Evolutionary conservation across 2,113 vertebrate species (phyloP).

Genomic region (Cricetomys ansorgei): DNA sequence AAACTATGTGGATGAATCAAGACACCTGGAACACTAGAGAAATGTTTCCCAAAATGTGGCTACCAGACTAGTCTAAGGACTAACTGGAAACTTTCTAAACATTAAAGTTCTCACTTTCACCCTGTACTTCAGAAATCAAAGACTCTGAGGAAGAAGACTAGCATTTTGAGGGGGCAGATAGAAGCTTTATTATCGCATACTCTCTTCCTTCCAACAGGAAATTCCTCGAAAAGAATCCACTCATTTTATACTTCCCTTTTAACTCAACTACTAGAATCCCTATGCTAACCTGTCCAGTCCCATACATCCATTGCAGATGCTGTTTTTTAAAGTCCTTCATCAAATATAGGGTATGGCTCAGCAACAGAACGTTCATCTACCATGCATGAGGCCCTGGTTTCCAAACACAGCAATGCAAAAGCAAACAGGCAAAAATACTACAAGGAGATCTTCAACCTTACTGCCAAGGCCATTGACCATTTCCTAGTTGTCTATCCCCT

Average conservation of each 20-base stretch:
- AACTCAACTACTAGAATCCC: background rate
- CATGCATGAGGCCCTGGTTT: background rate
- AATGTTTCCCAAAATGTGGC: background rate
- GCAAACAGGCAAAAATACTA: background rate
- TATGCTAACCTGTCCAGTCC: background rate
- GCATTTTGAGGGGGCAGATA: background rate
- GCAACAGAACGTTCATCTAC: background rate
- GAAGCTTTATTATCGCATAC: background rate
- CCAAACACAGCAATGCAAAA: background rate
- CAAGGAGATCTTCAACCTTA: background rate
- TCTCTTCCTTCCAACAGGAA: background rate
- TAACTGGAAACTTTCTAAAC: background rate
- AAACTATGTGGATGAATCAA: background rate
- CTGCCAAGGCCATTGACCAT: background rate
- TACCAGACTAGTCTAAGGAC: background rate
- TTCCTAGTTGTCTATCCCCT: background rate
- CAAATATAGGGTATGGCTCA: background rate
- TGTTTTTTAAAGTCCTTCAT: background rate
- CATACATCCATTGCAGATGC: background rate
- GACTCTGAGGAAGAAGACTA: background rate
- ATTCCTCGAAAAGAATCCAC: slow-evolving; percentile 26
- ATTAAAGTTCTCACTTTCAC: background rate
- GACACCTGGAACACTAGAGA: background rate
- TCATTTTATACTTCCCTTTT: background rate
- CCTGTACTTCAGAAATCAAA: background rate